Evolutionary conservation across 2,888 invertebrate species (phyloP).

Genomic region (Molorchus minor): DNA sequence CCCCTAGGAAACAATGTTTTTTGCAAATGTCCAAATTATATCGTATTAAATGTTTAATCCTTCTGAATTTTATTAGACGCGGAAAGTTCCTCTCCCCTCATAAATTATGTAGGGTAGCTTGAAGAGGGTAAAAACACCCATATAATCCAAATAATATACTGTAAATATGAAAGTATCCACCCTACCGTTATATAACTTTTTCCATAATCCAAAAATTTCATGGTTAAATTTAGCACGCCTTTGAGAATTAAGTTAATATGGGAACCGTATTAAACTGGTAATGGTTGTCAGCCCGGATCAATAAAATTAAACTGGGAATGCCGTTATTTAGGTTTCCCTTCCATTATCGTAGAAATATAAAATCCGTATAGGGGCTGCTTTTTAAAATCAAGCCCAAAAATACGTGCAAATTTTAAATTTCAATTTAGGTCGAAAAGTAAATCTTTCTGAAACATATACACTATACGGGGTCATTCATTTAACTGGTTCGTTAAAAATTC

Average conservation of each 20-base stretch:
- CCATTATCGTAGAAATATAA: background rate
- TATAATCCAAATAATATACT: conserved; percentile 41
- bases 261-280: conserved; percentile 19
- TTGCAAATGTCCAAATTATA: conserved; percentile 2
- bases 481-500: too few relatives aligned
- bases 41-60: conserved; percentile 9
- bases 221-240: conserved; percentile 57
- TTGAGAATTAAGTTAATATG: conserved; percentile 53
- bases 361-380: too few relatives aligned
- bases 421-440: too few relatives aligned
- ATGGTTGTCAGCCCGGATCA: conserved; percentile 6
- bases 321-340: background rate
- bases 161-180: conserved; percentile 47
- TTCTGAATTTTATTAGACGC: conserved; percentile 23
- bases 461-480: too few relatives aligned
- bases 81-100: conserved; percentile 8
- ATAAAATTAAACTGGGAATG: conserved; percentile 5
- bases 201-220: conserved; percentile 57
- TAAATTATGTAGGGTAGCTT: conserved; percentile 16
- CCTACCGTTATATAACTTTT: conserved; percentile 52
- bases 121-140: conserved; percentile 38
- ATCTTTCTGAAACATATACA: too few relatives aligned
- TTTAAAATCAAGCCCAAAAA: too few relatives aligned
- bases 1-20: too few relatives aligned
- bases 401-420: too few relatives aligned